phyloP scores from a whole-genome alignment of 2,888 invertebrate species.

The Euzetes globulus region DNA sequence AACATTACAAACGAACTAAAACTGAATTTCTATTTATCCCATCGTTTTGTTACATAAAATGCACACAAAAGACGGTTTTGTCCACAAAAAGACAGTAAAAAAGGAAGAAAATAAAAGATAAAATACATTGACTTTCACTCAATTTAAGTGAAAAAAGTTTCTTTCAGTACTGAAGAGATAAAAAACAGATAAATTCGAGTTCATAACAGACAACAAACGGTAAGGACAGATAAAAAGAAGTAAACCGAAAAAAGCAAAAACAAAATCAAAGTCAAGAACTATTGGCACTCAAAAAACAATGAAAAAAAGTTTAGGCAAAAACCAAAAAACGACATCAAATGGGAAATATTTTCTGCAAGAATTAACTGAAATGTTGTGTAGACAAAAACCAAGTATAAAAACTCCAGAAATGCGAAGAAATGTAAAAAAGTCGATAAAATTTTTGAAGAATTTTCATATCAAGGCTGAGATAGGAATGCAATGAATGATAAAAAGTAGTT shows the following conservation, averaged over 20 bases:
- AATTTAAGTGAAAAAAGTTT: constrained; percentile 3
- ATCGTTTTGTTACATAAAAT: background rate
- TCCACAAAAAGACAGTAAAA: constrained; percentile 8
- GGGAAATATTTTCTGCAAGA: background rate
- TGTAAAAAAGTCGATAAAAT: background rate
- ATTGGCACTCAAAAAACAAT: background rate
- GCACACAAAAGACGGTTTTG: background rate
- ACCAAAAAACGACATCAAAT: background rate
- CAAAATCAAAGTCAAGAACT: background rate
- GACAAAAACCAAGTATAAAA: too few species aligned
- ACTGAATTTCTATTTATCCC: background rate
- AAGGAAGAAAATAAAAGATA: background rate
- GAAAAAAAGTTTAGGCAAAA: background rate
- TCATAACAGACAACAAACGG: background rate
- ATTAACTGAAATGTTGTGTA: background rate
- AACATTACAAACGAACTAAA: background rate
- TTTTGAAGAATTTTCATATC: background rate
- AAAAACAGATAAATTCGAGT: background rate
- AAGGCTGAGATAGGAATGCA: background rate
- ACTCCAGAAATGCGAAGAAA: too few species aligned
- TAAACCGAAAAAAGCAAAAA: background rate
- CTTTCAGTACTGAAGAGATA: background rate
- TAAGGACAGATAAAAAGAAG: background rate
- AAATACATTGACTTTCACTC: constrained; percentile 23
- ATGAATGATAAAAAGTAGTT: background rate